These are phyloP conservation scores for Hermetia illucens DNA, from an alignment of 1,140 invertebrate species.

Conservation along the genomic window DNA sequence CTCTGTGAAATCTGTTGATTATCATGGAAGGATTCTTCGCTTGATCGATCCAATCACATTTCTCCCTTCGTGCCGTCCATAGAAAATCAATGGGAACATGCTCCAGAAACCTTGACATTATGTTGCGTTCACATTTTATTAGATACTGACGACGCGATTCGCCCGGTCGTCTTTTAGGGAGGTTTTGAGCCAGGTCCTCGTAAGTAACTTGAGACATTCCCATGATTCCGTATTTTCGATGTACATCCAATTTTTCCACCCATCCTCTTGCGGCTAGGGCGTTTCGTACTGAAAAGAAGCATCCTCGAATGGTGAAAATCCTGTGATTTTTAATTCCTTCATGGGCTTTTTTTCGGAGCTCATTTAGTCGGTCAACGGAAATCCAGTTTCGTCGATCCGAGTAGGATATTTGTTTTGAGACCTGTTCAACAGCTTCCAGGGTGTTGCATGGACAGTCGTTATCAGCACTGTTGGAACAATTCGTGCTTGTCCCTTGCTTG, in stretches of 20 bases:
- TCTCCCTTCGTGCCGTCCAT: slow-evolving; percentile 75
- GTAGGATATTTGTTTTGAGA: background rate
- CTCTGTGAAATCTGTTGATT: slow-evolving; percentile 49
- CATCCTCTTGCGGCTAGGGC: slow-evolving; percentile 43
- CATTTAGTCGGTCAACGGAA: slow-evolving; percentile 32
- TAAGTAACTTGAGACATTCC: slow-evolving; percentile 19
- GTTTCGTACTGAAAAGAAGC: slow-evolving; percentile 25
- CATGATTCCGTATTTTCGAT: slow-evolving; percentile 27
- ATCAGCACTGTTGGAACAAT: slow-evolving; percentile 2
- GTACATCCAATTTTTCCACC: slow-evolving; percentile 47
- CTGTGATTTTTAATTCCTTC: slow-evolving; percentile 35
- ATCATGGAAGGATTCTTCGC: slow-evolving; percentile 28
- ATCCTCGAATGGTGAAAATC: slow-evolving; percentile 35
- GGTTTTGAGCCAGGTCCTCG: slow-evolving; percentile 24
- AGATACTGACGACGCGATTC: slow-evolving; percentile 25
- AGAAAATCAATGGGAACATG: slow-evolving; percentile 67
- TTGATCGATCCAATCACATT: slow-evolving; percentile 36
- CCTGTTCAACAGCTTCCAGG: background rate
- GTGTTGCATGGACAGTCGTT: slow-evolving; percentile 4
- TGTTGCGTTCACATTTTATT: slow-evolving; percentile 40
- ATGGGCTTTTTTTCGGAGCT: slow-evolving; percentile 32
- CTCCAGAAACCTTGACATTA: slow-evolving; percentile 48
- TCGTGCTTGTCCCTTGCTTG: slow-evolving; percentile 1
- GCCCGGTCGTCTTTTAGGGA: slow-evolving; percentile 24
- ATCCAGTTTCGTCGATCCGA: slow-evolving; percentile 28